Evolutionary conservation across 92 coral and sea anemone genomes (phyloP), one percentile per base, ranked within the genome.

Genomic region (Phenganax stokvisi): DNA sequence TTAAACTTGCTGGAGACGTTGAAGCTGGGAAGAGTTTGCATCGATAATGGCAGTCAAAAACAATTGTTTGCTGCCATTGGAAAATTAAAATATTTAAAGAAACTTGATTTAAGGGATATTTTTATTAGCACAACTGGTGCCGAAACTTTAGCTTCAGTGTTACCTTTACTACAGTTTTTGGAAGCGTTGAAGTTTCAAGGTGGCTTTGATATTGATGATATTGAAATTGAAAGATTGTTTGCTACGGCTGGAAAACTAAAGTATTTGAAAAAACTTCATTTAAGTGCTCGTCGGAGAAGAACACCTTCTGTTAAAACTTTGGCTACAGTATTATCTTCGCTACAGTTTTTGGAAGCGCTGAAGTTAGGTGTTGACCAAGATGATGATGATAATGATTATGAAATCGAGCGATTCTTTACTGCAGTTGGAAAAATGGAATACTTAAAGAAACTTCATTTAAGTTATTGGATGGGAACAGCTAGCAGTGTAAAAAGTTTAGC

Each of bases 1-100:
- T 56, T 76, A 8, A 68, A 76, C 56, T 58, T 76, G 56, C 30
- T 76, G 56, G 71, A 76, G 60, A 64, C 9, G 31, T 47, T 74
- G 6, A 37, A 12, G 44, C 27, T 74, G 63, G 30, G 63, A n/a
- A 7, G 28, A 12, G 1, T 31, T 31, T n/a, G 20, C 7, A 20
- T 72, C 15, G 57, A 44, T 72, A 20, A 51, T 44, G 57, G 27
- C 16, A 0, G 20, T 72, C 6, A 31, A 9, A 8, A 51, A 51
- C 52, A 29, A 72, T 57, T 72, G 20, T 72, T 31, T 16, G 10
- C 27, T 72, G 76, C 76, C 6, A 9, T 72, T 8, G n/a, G n/a
- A 61, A 61, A 61, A 13, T 61, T 61, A 28, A 61, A 61, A 13
- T 61, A 5, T 61, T 4, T 61, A 7, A 17, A 61, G 67, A 28